These are phyloP conservation scores for Formica aserva DNA, from an alignment of 2,888 invertebrate genomes.

Conservation along the genomic window DNA sequence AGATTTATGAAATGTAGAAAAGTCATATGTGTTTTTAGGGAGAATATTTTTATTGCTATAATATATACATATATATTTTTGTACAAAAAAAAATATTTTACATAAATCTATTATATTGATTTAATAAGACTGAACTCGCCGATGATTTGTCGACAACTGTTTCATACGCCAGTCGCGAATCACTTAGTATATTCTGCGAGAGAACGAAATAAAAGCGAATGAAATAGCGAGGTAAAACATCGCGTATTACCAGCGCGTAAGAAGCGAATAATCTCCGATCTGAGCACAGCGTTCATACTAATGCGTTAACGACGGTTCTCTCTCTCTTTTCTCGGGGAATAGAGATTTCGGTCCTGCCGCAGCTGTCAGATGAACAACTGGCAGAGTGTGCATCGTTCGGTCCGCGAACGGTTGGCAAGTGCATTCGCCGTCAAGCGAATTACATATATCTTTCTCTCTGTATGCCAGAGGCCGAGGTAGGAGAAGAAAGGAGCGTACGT, in stretches of 20 bases:
- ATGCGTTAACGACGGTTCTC: constrained; percentile 38
- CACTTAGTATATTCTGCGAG: neutral
- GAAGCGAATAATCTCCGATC: constrained; percentile 38
- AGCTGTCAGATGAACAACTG: constrained; percentile 60
- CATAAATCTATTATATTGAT: neutral
- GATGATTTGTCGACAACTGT: neutral
- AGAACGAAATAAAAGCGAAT: neutral
- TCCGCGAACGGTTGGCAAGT: constrained; percentile 66
- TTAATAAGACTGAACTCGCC: neutral
- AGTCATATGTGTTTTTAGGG: neutral
- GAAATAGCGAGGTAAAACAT: neutral
- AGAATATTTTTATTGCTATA: neutral
- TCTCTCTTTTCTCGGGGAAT: constrained; percentile 43
- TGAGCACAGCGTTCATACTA: constrained; percentile 28
- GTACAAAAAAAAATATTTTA: neutral
- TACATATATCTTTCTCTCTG: constrained; percentile 14
- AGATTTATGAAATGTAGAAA: neutral
- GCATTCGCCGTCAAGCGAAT: constrained; percentile 47
- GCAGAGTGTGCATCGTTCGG: constrained; percentile 50
- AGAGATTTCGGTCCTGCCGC: constrained; percentile 59
- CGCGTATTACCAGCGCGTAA: constrained; percentile 13
- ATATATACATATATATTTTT: neutral
- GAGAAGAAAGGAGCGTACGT: constrained; percentile 57
- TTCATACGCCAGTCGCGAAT: neutral
- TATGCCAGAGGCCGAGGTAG: constrained; percentile 1